Evolutionary conservation across 2,888 invertebrate genomes (phyloP).

Genomic region (Formica aserva): DNA sequence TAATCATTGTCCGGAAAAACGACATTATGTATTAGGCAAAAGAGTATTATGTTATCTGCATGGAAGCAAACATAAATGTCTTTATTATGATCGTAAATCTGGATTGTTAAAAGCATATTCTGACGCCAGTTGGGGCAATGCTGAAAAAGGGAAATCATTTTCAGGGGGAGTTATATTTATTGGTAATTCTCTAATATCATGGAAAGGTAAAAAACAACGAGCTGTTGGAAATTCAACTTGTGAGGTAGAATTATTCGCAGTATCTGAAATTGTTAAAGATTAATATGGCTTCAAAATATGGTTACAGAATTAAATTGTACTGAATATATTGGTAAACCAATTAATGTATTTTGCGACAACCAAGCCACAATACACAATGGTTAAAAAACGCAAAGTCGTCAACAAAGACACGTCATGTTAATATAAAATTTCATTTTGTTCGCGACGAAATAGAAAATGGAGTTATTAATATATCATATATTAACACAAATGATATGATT

Average conservation of each 20-base stretch:
- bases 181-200: too few relatives aligned
- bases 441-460: conserved; percentile 8
- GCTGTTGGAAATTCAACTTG: background rate
- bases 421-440: conserved; percentile 34
- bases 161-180: conserved; percentile 3
- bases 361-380: conserved; percentile 15
- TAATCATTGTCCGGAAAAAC: background rate
- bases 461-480: background rate
- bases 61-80: background rate
- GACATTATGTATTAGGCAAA: conserved; percentile 9
- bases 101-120: conserved; percentile 24
- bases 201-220: too few relatives aligned
- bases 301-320: background rate
- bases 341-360: conserved; percentile 13
- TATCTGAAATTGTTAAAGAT: background rate
- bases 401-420: conserved; percentile 19
- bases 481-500: conserved; percentile 5
- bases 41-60: conserved; percentile 3
- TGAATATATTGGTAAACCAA: background rate
- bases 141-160: conserved; percentile 10
- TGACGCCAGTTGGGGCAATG: conserved; percentile 29
- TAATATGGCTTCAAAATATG: background rate
- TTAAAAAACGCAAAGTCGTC: background rate
- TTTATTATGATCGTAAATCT: background rate
- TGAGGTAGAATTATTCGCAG: background rate